A percentile compares a stretch with the other conserved stretches of the same genome.
phyloP scores from a whole-genome alignment of 1,140 invertebrate genomes.

The Bombyx mandarina region DNA sequence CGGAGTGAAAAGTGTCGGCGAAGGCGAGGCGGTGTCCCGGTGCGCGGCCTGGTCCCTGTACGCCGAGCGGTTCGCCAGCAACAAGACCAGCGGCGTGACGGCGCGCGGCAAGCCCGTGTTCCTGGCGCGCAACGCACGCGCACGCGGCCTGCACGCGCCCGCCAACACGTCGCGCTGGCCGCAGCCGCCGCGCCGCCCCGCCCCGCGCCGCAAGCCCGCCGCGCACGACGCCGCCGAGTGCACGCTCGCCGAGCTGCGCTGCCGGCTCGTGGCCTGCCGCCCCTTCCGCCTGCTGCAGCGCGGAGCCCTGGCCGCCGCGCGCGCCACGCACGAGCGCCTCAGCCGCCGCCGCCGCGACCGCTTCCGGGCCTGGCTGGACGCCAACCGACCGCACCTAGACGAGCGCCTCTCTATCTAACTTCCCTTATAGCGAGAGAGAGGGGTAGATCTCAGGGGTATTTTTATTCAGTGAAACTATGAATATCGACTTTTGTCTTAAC shows the following conservation, averaged over 20 bases:
- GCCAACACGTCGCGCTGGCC: slow-evolving; percentile 1
- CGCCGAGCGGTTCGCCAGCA: slow-evolving; percentile 34
- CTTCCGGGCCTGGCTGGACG: slow-evolving; percentile 40
- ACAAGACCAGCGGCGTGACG: not conserved
- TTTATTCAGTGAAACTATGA: too few species aligned
- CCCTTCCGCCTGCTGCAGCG: slow-evolving; percentile 38
- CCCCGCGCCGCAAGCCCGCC: slow-evolving; percentile 8
- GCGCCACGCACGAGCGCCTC: slow-evolving; percentile 27
- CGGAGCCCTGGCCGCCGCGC: slow-evolving; percentile 32
- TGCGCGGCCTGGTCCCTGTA: slow-evolving; percentile 47
- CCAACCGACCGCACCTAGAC: not conserved
- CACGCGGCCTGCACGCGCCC: slow-evolving; percentile 10
- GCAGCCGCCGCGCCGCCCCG: slow-evolving; percentile 9
- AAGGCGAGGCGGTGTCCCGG: slow-evolving; percentile 18
- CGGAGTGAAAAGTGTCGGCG: not conserved
- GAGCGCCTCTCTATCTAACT: not conserved
- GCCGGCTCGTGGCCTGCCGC: slow-evolving; percentile 24
- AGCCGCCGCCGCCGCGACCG: slow-evolving; percentile 22
- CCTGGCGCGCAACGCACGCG: slow-evolving; percentile 37
- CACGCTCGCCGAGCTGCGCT: slow-evolving; percentile 18
- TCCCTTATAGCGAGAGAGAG: too few species aligned
- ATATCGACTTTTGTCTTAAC: too few species aligned
- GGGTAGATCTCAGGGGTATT: too few species aligned
- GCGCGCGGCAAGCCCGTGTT: slow-evolving; percentile 40
- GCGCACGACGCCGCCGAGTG: slow-evolving; percentile 25